These are phyloP conservation scores for Tipula unca DNA, from an alignment of 2,888 invertebrate genomes.

Conservation along the genomic window DNA sequence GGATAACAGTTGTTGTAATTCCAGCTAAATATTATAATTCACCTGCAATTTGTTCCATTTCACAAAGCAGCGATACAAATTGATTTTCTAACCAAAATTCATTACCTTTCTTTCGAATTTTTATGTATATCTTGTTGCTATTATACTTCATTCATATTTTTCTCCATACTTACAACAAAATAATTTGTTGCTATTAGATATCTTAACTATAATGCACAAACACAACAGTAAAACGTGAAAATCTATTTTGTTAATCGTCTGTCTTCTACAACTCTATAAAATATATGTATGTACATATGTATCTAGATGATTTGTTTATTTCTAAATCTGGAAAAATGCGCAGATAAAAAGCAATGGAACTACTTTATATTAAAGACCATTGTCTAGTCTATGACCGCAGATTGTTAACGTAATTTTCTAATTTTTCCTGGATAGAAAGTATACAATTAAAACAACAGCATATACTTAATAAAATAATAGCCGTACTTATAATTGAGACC, in stretches of 20 bases:
- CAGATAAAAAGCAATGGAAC: not conserved
- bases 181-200: not conserved
- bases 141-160: not conserved
- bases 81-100: not conserved
- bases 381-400: not conserved
- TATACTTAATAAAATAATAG: not conserved
- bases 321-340: not conserved
- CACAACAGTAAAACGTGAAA: not conserved
- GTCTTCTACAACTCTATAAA: too few relatives aligned
- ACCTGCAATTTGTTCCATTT: slow-evolving; percentile 8
- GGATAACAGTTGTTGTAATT: not conserved
- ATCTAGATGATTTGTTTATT: not conserved
- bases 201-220: not conserved
- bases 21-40: not conserved
- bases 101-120: not conserved
- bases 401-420: not conserved
- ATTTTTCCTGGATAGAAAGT: not conserved
- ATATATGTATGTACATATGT: too few relatives aligned
- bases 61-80: slow-evolving; percentile 4
- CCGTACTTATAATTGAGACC: not conserved
- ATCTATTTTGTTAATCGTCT: not conserved
- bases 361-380: not conserved
- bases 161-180: not conserved
- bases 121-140: not conserved
- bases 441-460: not conserved